phyloP scores from a whole-genome alignment of 2,797 vertebrate genomes.

The Picus viridis region DNA sequence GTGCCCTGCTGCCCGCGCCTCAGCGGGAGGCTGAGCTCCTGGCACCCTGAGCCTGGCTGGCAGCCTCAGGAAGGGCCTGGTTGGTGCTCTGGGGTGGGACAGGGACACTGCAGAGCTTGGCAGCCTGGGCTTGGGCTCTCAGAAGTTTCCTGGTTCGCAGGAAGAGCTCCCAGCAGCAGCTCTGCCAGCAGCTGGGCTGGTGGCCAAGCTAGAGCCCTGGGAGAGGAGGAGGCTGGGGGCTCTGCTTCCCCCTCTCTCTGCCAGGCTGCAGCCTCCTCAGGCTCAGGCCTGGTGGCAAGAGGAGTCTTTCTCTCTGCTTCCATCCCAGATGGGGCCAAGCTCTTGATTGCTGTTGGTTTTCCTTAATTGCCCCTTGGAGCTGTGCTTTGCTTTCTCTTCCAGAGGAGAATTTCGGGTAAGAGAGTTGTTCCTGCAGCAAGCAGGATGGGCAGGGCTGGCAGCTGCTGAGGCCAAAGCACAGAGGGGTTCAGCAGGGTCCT shows the following conservation, averaged over 20 bases:
- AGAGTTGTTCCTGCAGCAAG: neutral
- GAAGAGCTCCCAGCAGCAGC: neutral
- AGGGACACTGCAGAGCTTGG: neutral
- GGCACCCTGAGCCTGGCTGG: fast-evolving
- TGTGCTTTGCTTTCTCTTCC: neutral
- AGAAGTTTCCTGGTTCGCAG: fast-evolving
- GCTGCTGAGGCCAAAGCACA: neutral
- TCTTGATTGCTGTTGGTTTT: neutral
- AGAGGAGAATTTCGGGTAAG: neutral
- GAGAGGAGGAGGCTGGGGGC: neutral
- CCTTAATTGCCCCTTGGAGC: slow-evolving; percentile 21
- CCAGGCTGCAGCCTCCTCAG: neutral
- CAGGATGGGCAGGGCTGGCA: neutral
- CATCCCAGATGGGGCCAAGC: neutral
- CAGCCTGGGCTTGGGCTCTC: fast-evolving
- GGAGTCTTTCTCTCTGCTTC: neutral
- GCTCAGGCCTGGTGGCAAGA: neutral
- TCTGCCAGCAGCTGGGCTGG: neutral
- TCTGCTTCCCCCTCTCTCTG: neutral
- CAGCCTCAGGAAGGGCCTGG: fast-evolving
- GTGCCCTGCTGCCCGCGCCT: neutral
- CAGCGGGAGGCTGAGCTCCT: fast-evolving
- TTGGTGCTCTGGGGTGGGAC: neutral
- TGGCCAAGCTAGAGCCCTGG: neutral
- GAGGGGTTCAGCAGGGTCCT: neutral